Evolutionary conservation across 64 coral and sea anemone genomes (phyloP).

Genomic region (Stichodactyla helianthus): DNA sequence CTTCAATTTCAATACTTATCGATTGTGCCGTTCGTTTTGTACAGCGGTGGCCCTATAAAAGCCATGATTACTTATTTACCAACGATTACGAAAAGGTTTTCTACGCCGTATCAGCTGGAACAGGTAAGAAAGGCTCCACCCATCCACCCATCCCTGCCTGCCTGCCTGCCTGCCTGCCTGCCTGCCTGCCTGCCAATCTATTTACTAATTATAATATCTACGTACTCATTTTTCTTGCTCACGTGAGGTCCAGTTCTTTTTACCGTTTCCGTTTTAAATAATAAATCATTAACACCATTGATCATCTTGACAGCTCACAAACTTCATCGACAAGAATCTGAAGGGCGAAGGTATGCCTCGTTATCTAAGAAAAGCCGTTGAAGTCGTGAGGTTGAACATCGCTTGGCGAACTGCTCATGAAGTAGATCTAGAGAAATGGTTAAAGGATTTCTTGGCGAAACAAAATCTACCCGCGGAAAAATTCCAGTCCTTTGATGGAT

Average conservation of each 20-base stretch:
- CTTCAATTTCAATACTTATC: not conserved
- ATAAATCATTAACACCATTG: too few relatives aligned
- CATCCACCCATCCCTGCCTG: too few relatives aligned
- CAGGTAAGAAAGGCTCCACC: conserved; percentile 13
- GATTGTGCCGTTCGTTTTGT: not conserved
- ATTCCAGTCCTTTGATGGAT: not conserved
- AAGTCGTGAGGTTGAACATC: conserved; percentile 47
- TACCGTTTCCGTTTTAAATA: too few relatives aligned
- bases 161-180: not conserved
- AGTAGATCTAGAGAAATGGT: conserved; percentile 27
- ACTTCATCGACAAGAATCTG: conserved; percentile 23
- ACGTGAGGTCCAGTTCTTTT: too few relatives aligned
- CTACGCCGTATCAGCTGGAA: conserved; percentile 38
- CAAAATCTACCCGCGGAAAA: not conserved
- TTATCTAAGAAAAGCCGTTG: conserved; percentile 25
- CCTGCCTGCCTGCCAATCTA: not conserved
- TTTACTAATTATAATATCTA: too few relatives aligned
- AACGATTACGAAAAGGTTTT: conserved; percentile 34
- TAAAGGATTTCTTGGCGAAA: conserved; percentile 1
- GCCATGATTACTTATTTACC: conserved; percentile 28
- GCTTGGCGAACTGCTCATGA: conserved; percentile 42
- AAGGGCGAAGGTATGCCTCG: conserved; percentile 17
- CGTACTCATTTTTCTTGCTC: too few relatives aligned
- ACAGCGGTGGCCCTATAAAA: conserved; percentile 11
- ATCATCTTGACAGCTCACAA: conserved; percentile 9